Percentiles rank a stretch among this genome's conserved stretches.
These are phyloP conservation scores for Dicrostonyx torquatus DNA, from an alignment of 2,797 vertebrate species.

Conservation along the genomic window DNA sequence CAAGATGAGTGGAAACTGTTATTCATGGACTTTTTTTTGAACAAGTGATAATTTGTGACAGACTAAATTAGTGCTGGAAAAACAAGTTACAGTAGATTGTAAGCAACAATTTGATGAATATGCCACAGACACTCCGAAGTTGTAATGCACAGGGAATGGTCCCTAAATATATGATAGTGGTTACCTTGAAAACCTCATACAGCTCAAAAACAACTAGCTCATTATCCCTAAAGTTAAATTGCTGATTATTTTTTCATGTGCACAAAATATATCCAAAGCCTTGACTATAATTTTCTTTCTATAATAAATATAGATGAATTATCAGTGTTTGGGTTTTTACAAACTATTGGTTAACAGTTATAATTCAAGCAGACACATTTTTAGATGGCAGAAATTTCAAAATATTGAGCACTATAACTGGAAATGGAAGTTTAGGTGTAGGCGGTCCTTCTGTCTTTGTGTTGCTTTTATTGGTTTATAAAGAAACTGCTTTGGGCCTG, in stretches of 20 bases:
- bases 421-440: not conserved
- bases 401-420: slow-evolving; percentile 22
- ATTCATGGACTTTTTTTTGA: slow-evolving; percentile 71
- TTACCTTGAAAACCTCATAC: slow-evolving; percentile 82
- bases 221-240: slow-evolving; percentile 82
- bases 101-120: slow-evolving; percentile 84
- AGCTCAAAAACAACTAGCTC: slow-evolving; percentile 84
- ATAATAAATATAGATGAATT: slow-evolving; percentile 69
- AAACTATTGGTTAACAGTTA: slow-evolving; percentile 2
- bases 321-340: slow-evolving; percentile 4
- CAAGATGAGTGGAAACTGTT: slow-evolving; percentile 85
- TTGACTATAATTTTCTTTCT: slow-evolving; percentile 62
- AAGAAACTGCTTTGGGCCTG: too few species aligned
- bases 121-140: slow-evolving; percentile 80
- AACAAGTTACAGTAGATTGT: slow-evolving; percentile 81
- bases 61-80: slow-evolving; percentile 82
- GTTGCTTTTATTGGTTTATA: too few species aligned
- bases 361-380: slow-evolving; percentile 44
- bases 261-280: slow-evolving; percentile 71
- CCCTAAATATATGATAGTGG: slow-evolving; percentile 82
- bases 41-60: slow-evolving; percentile 83
- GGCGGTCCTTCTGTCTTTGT: too few species aligned
- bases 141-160: slow-evolving; percentile 75
- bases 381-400: slow-evolving; percentile 19
- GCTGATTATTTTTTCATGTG: slow-evolving; percentile 81